A percentile compares a stretch with the other conserved stretches of the same genome.
These are phyloP conservation scores for Ciona savignyi DNA, from an alignment of 23 tunicate genomes.

Conservation along the genomic window DNA sequence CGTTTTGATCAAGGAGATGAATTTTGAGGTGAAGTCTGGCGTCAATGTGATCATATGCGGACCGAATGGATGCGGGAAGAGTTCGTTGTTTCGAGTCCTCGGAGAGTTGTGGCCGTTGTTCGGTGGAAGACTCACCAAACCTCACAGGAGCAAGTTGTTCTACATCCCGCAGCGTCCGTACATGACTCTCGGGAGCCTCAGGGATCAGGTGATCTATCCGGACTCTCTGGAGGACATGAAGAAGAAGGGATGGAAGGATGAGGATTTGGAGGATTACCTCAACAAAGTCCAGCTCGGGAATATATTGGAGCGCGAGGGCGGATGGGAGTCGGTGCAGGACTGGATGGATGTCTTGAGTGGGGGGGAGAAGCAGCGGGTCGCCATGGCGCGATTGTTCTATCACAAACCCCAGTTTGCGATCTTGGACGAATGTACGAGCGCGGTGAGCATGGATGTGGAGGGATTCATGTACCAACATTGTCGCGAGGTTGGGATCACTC, in stretches of 20 bases:
- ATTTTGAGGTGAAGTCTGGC: conserved; percentile 64
- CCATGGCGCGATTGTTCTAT: conserved; percentile 96
- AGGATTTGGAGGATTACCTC: conserved; percentile 45
- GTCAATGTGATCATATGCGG: conserved; percentile 84
- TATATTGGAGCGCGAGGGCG: conserved; percentile 73
- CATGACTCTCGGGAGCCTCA: conserved; percentile 80
- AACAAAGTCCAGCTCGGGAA: conserved; percentile 70
- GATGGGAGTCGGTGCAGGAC: conserved; percentile 86
- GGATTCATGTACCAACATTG: conserved; percentile 88
- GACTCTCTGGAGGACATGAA: conserved; percentile 55
- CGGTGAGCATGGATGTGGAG: conserved; percentile 94
- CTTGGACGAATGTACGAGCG: conserved; percentile 88
- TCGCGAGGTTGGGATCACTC: conserved; percentile 71
- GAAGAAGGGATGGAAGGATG: conserved; percentile 58
- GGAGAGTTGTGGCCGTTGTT: conserved; percentile 94
- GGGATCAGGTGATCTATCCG: conserved; percentile 90
- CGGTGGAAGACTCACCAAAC: conserved; percentile 84
- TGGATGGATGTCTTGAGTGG: conserved; percentile 99
- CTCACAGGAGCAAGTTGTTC: conserved; percentile 70
- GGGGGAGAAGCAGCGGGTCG: conserved; percentile 90
- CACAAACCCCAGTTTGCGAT: conserved; percentile 96
- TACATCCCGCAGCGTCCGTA: conserved; percentile 94
- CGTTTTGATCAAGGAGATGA: conserved; percentile 71
- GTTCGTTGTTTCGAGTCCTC: conserved; percentile 85
- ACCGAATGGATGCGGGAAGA: conserved; percentile 93